Conservation (phyloP, 2,113 vertebrate species). For the Chauna torquata region DNA sequence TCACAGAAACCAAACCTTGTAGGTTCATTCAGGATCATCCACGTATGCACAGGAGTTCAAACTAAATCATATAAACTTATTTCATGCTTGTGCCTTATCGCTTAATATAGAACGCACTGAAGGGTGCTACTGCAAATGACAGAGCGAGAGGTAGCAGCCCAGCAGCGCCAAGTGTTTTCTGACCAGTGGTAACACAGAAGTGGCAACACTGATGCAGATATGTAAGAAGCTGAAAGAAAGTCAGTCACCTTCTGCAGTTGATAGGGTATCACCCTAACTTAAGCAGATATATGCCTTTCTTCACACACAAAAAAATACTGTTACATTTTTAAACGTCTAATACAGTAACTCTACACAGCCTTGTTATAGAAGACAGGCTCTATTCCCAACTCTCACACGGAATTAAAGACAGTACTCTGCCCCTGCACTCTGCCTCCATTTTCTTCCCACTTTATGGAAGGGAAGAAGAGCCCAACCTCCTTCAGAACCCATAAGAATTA, state of each 20-base stretch:
- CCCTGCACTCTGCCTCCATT: not conserved
- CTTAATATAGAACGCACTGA: not conserved
- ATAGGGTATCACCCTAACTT: not conserved
- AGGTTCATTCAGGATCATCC: not conserved
- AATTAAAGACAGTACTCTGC: not conserved
- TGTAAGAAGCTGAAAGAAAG: not conserved
- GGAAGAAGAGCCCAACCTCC: not conserved
- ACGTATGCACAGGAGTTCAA: not conserved
- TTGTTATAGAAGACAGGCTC: not conserved
- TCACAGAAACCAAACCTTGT: not conserved
- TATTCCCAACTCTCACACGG: not conserved
- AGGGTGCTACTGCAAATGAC: not conserved
- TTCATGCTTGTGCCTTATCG: not conserved
- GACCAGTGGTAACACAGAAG: not conserved
- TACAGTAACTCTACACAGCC: fast-evolving
- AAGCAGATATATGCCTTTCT: fast-evolving
- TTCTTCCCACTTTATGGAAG: not conserved
- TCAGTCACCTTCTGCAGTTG: fast-evolving
- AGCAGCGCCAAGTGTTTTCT: fast-evolving
- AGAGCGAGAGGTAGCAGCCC: not conserved
- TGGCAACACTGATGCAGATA: not conserved
- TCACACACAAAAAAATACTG: not conserved
- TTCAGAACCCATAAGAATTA: not conserved
- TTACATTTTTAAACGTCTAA: not conserved
- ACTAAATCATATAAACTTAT: not conserved